Percentiles rank a stretch among this genome's conserved stretches.
Conservation (phyloP, 2,113 vertebrate genomes). For the Vombatus ursinus region DNA sequence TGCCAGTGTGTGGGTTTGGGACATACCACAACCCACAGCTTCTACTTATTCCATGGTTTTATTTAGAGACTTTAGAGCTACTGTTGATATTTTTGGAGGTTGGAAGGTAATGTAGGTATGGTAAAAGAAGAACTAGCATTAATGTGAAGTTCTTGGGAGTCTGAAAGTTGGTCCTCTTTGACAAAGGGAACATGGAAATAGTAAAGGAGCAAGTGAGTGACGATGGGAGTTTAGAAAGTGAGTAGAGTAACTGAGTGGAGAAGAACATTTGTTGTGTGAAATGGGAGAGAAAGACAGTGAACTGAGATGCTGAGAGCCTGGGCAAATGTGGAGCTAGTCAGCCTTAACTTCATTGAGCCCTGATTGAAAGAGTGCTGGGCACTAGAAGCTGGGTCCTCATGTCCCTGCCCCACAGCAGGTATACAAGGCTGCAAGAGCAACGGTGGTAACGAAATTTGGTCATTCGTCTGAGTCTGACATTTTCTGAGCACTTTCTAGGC, state of each 20-base stretch:
- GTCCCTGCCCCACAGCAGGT: not conserved
- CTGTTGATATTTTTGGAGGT: not conserved
- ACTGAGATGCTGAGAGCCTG: not conserved
- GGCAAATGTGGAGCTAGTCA: not conserved
- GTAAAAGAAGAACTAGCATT: not conserved
- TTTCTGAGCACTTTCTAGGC: not conserved
- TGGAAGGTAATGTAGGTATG: not conserved
- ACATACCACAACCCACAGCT: not conserved
- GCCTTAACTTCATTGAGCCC: not conserved
- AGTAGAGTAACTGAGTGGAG: not conserved
- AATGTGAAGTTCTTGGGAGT: too few species aligned
- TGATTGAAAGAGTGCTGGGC: not conserved
- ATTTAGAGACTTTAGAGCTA: not conserved
- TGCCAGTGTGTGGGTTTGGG: not conserved
- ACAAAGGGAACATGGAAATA: not conserved
- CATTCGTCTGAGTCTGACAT: not conserved
- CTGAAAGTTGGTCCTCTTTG: too few species aligned
- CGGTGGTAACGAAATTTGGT: not conserved
- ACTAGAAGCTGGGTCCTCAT: not conserved
- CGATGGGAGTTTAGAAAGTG: not conserved
- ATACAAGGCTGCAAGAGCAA: not conserved
- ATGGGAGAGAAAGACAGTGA: not conserved
- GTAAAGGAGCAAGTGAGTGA: not conserved
- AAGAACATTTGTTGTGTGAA: not conserved
- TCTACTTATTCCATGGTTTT: not conserved